Conservation (phyloP, 2,113 vertebrate species). For the Pomatorhinus ruficollis region DNA sequence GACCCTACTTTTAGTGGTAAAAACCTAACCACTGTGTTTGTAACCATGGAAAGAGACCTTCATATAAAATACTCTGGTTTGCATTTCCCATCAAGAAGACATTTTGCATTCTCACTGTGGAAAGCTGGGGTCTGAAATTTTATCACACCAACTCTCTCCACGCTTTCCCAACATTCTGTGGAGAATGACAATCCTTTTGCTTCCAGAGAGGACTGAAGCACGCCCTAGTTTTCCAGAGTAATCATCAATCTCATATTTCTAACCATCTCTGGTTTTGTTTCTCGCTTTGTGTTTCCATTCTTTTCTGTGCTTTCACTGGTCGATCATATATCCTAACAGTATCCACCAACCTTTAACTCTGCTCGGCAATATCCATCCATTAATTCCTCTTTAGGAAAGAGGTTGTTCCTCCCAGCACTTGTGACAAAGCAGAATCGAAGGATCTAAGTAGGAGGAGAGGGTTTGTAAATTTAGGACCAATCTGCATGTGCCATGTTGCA, state of each 20-base stretch:
- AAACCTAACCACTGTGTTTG: not conserved
- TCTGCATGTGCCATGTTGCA: not conserved
- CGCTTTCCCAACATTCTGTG: not conserved
- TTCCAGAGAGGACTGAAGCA: not conserved
- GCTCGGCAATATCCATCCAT: not conserved
- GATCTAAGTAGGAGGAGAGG: not conserved
- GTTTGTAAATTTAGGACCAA: not conserved
- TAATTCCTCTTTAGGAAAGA: not conserved
- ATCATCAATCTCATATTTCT: not conserved
- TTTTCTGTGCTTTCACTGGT: not conserved
- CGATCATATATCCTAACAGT: not conserved
- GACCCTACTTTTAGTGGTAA: not conserved
- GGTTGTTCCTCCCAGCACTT: not conserved
- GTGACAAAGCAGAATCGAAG: not conserved
- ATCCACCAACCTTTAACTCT: not conserved
- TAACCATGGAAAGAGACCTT: not conserved
- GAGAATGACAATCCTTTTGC: not conserved
- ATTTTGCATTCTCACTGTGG: not conserved
- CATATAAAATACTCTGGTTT: not conserved
- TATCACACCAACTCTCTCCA: not conserved
- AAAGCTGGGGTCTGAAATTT: not conserved
- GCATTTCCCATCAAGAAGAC: not conserved
- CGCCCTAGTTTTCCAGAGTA: not conserved
- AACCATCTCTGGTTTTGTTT: not conserved
- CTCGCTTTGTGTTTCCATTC: not conserved